Evolutionary conservation across 2,888 invertebrate species (phyloP), one percentile per base, ranked within the genome.

Genomic region (Galeopsomyia nigrocyanea): DNA sequence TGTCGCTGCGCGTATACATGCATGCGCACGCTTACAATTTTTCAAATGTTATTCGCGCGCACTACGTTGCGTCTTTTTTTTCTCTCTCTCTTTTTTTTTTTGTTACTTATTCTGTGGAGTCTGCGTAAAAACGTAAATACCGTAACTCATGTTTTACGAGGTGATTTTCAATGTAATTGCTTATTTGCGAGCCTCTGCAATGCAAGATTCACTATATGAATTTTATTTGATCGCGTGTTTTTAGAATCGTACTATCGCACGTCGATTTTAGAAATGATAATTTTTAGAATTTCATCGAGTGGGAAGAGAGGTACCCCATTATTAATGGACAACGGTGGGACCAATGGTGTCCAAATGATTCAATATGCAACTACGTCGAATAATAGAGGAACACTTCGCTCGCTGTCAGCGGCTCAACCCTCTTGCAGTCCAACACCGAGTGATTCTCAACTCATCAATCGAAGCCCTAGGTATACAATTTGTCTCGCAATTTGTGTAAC

Each of bases 381-480:
- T 72, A 90, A 90, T 9, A 88, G 90, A 22, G 90, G 90, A 62
- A 90, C 90, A 9, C 82, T 91, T 16, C 88, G 90, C 75, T 90
- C 90, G 67, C 84, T 91, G 13, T 90, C 91, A 57, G 88, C 81
- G 81, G 26, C 61, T 21, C 89, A 67, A 85, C 88, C 82, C 76
- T 77, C 83, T 47, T 73, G 53, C 51, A 76, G 76, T 55, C 76
- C 74, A 1, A 84, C 83, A 57, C 82, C 83, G 10, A 82, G 75
- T 67, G 82, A 84, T 65, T 84, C 84, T 46, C 77, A 83, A 65
- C 75, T 79, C 14, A 63, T 66, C n/a, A 74, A 46, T 60, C 82
- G 79, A 58, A 85, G 83, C 72, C 83, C 85, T 31, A 83, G 85
- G 86, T 86, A 21, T 31, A 50, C 10, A 7, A 9, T 53, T 26